Conservation (phyloP, 2,113 vertebrate genomes). For the Corvus moneduloides region DNA sequence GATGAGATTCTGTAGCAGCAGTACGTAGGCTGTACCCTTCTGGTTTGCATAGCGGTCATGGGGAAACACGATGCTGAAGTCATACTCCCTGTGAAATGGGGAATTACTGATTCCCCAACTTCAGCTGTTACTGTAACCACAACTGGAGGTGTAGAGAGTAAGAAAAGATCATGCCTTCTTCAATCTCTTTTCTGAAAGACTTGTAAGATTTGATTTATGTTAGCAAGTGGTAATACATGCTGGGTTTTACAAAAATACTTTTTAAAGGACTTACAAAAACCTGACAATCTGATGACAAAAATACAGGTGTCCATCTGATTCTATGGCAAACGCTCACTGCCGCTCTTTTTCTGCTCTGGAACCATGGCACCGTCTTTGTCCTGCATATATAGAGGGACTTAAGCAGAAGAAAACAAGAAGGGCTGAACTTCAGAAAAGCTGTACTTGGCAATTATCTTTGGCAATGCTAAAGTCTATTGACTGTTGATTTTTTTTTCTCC, state of each 20-base stretch:
- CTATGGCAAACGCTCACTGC: not conserved
- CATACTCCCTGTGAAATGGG: not conserved
- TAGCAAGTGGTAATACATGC: not conserved
- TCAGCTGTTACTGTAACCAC: not conserved
- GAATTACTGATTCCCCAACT: not conserved
- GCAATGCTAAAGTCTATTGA: not conserved
- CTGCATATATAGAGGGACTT: not conserved
- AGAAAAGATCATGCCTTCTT: not conserved
- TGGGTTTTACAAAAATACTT: not conserved
- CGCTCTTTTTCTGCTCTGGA: not conserved
- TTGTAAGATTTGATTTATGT: not conserved
- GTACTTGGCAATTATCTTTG: not conserved
- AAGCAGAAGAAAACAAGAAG: not conserved
- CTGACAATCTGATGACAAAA: not conserved
- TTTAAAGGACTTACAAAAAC: not conserved
- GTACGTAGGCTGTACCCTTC: not conserved
- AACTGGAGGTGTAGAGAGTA: not conserved
- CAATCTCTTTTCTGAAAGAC: not conserved
- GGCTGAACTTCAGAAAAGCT: conserved; percentile 1
- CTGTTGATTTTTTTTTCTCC: not conserved
- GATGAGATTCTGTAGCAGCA: not conserved
- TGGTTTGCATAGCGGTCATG: not conserved
- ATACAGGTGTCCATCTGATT: not conserved
- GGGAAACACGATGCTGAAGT: not conserved
- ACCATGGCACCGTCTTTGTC: not conserved